Conservation (phyloP, 2,113 vertebrate genomes). For the Ifrita kowaldi region DNA sequence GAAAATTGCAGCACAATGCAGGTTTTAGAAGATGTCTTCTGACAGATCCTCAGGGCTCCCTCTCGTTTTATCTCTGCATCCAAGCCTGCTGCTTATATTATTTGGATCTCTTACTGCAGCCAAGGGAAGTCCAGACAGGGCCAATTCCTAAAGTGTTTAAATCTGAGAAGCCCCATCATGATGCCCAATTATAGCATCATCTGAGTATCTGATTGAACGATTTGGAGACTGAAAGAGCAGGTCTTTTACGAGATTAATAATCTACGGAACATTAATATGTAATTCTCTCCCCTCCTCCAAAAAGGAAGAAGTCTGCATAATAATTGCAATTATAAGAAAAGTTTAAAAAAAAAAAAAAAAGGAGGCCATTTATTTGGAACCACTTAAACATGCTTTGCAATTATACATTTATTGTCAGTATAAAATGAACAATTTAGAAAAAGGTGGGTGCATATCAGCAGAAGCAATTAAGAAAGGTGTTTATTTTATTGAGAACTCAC, state of each 20-base stretch:
- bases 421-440: neutral
- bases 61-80: neutral
- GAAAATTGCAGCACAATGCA: neutral
- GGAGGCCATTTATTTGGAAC: neutral
- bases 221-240: neutral
- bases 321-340: constrained; percentile 1
- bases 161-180: neutral
- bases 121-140: neutral
- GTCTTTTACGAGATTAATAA: neutral
- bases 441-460: neutral
- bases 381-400: neutral
- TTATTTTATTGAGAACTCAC: constrained; percentile 32
- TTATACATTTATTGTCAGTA: neutral
- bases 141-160: neutral
- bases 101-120: neutral
- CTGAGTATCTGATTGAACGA: neutral
- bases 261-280: neutral
- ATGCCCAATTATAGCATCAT: neutral
- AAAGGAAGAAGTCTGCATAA: neutral
- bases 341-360: neutral
- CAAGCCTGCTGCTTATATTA: neutral
- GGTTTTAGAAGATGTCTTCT: neutral
- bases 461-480: constrained; percentile 33
- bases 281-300: neutral
- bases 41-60: neutral